Conservation (phyloP, 2,888 invertebrate species). For the Erynnis tages region DNA sequence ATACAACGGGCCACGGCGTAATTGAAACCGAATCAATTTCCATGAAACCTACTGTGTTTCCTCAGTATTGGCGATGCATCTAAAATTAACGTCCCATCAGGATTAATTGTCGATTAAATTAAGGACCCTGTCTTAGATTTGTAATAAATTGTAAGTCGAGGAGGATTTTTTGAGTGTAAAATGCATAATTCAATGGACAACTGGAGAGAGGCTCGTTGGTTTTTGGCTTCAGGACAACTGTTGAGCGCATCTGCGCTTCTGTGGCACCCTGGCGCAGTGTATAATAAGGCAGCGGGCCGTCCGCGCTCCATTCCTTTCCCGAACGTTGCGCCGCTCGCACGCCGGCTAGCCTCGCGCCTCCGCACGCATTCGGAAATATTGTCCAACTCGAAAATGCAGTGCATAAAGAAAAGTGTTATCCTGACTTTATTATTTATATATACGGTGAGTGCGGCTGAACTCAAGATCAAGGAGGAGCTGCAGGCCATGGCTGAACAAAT, state of each 20-base stretch:
- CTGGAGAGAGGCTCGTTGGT: slow-evolving; percentile 21
- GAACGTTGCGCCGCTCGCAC: slow-evolving; percentile 40
- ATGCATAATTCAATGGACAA: no score
- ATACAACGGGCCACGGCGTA: no score
- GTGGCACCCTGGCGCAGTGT: slow-evolving; percentile 42
- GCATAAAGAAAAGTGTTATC: slow-evolving; percentile 44
- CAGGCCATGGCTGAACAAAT: slow-evolving; percentile 53
- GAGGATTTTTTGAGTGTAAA: no score
- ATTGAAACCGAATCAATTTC: no score
- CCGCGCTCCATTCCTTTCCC: slow-evolving; percentile 50
- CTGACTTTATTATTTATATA: slow-evolving; percentile 44
- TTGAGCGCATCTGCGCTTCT: slow-evolving; percentile 70
- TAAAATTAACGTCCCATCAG: no score
- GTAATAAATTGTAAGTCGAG: no score
- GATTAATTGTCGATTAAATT: no score
- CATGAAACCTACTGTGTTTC: no score
- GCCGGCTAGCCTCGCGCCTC: slow-evolving; percentile 28
- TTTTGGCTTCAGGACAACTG: slow-evolving; percentile 61
- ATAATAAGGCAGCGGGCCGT: slow-evolving; percentile 42
- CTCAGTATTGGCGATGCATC: no score
- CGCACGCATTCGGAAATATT: slow-evolving; percentile 18
- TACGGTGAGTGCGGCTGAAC: slow-evolving; percentile 46
- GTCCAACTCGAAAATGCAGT: slow-evolving; percentile 54
- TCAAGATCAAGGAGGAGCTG: slow-evolving; percentile 48
- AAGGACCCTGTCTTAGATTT: no score